A percentile compares a stretch with the other conserved stretches of the same genome.
Conservation (phyloP, 2,113 vertebrate species). For the Ptilorrhoa leucosticta region DNA sequence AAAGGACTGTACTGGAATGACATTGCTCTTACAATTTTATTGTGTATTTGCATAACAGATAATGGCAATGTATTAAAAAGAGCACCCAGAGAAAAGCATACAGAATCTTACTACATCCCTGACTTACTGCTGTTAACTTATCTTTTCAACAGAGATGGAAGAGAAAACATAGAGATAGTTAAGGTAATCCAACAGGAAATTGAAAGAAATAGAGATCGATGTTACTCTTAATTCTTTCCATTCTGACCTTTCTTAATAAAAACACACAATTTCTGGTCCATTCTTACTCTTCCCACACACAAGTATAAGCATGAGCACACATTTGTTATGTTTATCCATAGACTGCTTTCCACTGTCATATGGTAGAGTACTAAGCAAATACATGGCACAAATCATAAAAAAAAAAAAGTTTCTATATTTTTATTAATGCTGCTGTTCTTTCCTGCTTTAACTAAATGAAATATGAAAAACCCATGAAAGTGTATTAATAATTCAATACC, state of each 20-base stretch:
- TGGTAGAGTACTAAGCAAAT: neutral
- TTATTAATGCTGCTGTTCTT: neutral
- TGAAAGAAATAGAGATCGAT: constrained; percentile 21
- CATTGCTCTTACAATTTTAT: neutral
- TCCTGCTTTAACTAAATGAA: neutral
- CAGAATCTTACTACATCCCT: neutral
- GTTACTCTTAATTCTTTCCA: constrained; percentile 12
- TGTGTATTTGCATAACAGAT: neutral
- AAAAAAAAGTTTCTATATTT: neutral
- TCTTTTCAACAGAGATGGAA: neutral
- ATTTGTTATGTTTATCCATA: neutral
- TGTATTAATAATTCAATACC: neutral
- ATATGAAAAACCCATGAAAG: neutral
- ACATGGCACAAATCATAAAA: neutral
- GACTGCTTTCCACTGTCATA: neutral
- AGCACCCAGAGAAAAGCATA: neutral
- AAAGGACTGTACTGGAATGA: neutral
- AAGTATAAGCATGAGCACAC: neutral
- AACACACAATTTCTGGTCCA: neutral
- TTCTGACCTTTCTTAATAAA: constrained; percentile 14
- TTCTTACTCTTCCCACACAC: neutral
- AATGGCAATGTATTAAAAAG: neutral
- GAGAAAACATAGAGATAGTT: constrained; percentile 6
- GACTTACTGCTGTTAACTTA: neutral
- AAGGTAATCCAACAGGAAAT: constrained; percentile 42